Evolutionary conservation across 64 coral and sea anemone species (phyloP).

Genomic region (Stichodactyla mertensii): DNA sequence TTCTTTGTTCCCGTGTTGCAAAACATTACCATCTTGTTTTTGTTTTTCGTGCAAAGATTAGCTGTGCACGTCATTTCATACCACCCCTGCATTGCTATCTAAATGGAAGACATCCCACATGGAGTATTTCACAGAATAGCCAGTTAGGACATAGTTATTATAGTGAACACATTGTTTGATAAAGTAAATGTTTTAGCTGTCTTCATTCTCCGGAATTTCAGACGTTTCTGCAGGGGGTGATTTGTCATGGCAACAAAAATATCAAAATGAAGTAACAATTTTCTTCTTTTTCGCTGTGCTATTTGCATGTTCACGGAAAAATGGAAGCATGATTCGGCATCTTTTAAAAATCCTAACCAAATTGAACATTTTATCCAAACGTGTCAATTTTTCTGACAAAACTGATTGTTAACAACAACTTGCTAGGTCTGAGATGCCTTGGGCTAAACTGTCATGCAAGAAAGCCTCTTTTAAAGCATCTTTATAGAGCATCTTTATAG

Average conservation of each 20-base stretch:
- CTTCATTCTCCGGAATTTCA: not conserved
- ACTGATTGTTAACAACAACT: no score
- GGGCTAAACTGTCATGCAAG: not conserved
- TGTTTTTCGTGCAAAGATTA: not conserved
- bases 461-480: not conserved
- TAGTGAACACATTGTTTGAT: not conserved
- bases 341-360: no score
- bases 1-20: not conserved
- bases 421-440: not conserved
- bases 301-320: no score
- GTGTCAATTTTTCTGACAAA: no score
- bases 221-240: not conserved
- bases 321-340: no score
- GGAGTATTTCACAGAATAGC: not conserved
- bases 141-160: not conserved
- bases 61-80: not conserved
- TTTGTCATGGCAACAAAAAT: not conserved
- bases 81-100: not conserved
- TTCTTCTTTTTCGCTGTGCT: no score
- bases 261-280: not conserved
- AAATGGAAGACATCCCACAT: not conserved
- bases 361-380: no score
- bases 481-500: not conserved
- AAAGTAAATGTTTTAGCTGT: not conserved
- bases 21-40: not conserved